Percentiles rank a stretch among this genome's conserved stretches.
These are phyloP conservation scores for Campopleginae sp. DNA, from an alignment of 2,888 invertebrate genomes.

Conservation along the genomic window DNA sequence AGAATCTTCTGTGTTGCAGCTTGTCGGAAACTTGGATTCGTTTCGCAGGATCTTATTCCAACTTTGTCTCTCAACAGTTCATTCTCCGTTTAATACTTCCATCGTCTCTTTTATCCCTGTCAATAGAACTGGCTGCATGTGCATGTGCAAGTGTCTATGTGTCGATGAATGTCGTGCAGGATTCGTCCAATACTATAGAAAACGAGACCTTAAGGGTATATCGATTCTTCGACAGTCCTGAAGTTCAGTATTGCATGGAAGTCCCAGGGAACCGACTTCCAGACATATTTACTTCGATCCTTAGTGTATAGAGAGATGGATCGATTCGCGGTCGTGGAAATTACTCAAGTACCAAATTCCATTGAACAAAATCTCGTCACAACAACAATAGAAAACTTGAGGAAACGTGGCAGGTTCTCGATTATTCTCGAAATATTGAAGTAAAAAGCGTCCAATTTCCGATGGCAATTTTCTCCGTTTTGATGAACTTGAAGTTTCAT, in stretches of 20 bases:
- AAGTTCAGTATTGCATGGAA: slow-evolving; percentile 31
- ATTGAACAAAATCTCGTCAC: neutral
- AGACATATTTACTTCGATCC: neutral
- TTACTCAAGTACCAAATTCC: neutral
- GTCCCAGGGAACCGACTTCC: neutral
- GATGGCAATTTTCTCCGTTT: no score
- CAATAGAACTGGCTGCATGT: neutral
- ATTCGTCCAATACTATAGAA: slow-evolving; percentile 22
- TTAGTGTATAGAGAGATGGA: neutral
- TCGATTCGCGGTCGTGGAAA: neutral
- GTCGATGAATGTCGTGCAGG: neutral
- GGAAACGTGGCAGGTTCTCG: neutral
- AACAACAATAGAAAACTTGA: neutral
- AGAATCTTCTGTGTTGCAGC: slow-evolving; percentile 33
- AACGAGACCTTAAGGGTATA: slow-evolving; percentile 45
- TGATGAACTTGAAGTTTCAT: no score
- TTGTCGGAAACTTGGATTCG: slow-evolving; percentile 64
- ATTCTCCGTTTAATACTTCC: slow-evolving; percentile 3
- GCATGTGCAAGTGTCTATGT: neutral
- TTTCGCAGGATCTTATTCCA: slow-evolving; percentile 63
- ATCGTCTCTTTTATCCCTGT: slow-evolving; percentile 29
- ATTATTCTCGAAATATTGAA: neutral
- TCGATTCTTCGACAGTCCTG: slow-evolving; percentile 21
- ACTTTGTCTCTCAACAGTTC: slow-evolving; percentile 47
- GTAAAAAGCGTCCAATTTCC: no score